Percentiles rank a stretch among this genome's conserved stretches.
These are phyloP conservation scores for Hippoglossus stenolepis DNA, from an alignment of 2,113 vertebrate species.

Conservation along the genomic window DNA sequence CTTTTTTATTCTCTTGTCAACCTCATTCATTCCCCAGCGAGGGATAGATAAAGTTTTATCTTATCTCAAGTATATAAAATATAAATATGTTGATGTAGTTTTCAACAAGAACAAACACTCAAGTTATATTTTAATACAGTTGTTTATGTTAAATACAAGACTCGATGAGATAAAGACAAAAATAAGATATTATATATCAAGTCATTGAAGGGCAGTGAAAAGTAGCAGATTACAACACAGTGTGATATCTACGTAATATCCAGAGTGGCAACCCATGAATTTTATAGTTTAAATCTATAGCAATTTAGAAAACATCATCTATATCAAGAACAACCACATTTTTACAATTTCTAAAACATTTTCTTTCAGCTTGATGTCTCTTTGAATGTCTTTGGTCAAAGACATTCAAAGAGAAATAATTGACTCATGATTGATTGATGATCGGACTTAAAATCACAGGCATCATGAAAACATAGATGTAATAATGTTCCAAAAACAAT, in stretches of 20 bases:
- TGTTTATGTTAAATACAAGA: constrained; percentile 38
- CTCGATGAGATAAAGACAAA: constrained; percentile 9
- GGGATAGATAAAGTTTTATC: no score
- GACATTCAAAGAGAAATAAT: background rate
- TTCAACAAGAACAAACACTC: constrained; percentile 7
- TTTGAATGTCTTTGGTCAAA: background rate
- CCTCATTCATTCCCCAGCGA: no score
- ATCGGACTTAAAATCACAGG: background rate
- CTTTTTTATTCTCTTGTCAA: no score
- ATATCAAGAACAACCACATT: background rate
- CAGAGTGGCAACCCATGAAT: background rate
- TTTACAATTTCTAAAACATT: background rate
- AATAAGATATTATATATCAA: background rate
- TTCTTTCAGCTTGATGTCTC: constrained; percentile 6
- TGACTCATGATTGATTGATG: background rate
- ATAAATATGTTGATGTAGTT: background rate
- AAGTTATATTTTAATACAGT: constrained; percentile 13
- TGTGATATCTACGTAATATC: background rate
- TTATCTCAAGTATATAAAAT: no score
- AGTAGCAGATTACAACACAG: constrained; percentile 2
- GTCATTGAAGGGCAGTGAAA: constrained; percentile 6
- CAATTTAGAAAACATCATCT: background rate
- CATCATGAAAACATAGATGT: no score
- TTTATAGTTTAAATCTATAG: background rate
- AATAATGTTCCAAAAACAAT: no score